Evolutionary conservation across 1,140 invertebrate species (phyloP).

Genomic region (Pseudomyrmex gracilis): DNA sequence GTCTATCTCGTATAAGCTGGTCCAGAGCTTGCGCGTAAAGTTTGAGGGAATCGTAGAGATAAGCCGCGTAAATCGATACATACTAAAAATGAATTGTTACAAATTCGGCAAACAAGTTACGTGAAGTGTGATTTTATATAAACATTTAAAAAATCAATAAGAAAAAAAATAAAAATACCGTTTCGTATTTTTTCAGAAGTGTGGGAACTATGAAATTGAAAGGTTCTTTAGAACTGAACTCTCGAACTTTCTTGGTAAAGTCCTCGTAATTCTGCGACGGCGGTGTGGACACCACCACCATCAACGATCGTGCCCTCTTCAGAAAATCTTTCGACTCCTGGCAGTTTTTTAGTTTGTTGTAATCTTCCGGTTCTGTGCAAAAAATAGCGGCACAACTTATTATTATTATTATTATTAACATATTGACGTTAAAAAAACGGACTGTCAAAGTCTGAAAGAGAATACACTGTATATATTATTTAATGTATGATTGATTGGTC

Average conservation of each 20-base stretch:
- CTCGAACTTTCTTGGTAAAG: conserved; percentile 91
- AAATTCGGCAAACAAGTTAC: not conserved
- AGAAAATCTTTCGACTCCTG: conserved; percentile 88
- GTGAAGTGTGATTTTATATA: not conserved
- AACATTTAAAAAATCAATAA: not conserved
- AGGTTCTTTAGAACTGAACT: conserved; percentile 91
- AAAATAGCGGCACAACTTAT: not conserved
- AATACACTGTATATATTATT: too few species aligned
- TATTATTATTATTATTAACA: not conserved
- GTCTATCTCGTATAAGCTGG: conserved; percentile 88
- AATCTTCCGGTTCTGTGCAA: conserved; percentile 85
- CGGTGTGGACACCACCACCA: conserved; percentile 94
- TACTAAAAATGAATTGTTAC: conserved; percentile 87
- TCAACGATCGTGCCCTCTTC: conserved; percentile 91
- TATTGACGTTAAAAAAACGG: too few species aligned
- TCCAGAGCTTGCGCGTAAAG: conserved; percentile 95
- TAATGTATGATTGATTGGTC: too few species aligned
- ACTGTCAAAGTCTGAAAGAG: too few species aligned
- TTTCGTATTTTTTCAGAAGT: conserved; percentile 88
- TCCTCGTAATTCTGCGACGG: conserved; percentile 90
- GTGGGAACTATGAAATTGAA: conserved; percentile 90
- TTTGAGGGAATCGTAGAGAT: conserved; percentile 97
- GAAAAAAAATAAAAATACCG: conserved; percentile 68
- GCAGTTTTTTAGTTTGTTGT: conserved; percentile 87
- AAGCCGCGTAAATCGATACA: conserved; percentile 97